These are phyloP conservation scores for Alouatta palliata DNA, from an alignment of 2,113 vertebrate genomes.

Conservation along the genomic window DNA sequence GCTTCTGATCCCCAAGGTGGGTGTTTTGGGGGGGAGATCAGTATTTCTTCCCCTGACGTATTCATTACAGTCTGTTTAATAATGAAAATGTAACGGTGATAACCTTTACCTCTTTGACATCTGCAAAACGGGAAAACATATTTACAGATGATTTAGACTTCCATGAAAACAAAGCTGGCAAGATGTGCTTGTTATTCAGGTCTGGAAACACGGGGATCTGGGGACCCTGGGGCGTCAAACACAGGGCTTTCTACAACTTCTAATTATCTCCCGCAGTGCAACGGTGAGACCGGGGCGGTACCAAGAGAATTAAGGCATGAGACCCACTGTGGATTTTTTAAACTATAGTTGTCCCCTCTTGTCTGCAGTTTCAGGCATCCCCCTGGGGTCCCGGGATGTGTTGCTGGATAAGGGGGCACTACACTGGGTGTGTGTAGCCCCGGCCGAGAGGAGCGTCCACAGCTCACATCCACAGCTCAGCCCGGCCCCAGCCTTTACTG, in stretches of 20 bases:
- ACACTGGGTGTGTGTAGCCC: not conserved
- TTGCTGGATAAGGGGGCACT: not conserved
- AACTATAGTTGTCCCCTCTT: not conserved
- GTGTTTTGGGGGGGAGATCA: not conserved
- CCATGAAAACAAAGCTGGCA: not conserved
- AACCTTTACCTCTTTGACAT: slow-evolving; percentile 47
- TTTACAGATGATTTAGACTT: slow-evolving; percentile 39
- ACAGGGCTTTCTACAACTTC: not conserved
- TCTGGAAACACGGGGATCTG: rapidly evolving
- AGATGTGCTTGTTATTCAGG: not conserved
- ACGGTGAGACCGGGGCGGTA: rapidly evolving
- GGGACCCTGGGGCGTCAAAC: not conserved
- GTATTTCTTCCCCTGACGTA: not conserved
- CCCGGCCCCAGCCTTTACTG: slow-evolving; percentile 32
- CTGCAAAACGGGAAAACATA: slow-evolving; percentile 36
- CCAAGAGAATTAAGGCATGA: rapidly evolving
- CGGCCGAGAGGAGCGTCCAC: not conserved
- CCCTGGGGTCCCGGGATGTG: not conserved
- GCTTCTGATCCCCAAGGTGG: not conserved
- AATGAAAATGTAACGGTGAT: slow-evolving; percentile 30
- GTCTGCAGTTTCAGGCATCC: not conserved
- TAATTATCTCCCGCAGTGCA: not conserved
- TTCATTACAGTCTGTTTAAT: slow-evolving; percentile 25
- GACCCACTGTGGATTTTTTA: not conserved
- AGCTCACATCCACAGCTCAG: not conserved